Evolutionary conservation across 2,888 invertebrate genomes (phyloP), one percentile per base, ranked within the genome.

Genomic region (Iselma pallidipennis): DNA sequence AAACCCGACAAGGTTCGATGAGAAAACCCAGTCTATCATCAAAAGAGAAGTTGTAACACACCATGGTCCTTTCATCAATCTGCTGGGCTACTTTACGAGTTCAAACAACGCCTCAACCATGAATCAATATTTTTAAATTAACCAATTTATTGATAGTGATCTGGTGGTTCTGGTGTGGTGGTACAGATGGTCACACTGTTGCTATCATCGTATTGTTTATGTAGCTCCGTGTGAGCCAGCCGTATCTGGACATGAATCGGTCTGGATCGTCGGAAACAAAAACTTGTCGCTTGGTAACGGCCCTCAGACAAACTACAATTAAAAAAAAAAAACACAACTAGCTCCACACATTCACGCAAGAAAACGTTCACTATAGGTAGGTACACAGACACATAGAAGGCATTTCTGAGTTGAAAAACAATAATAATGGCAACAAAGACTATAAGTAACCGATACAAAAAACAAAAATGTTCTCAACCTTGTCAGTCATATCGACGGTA

Each of bases 121-220:
- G 78, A 78, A 78, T 78, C 78, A 78, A 78, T 78, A 76, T 77
- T 78, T 78, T 78, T 77, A 78, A 78, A 78, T 79, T 79, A 79
- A 78, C 78, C 78, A 79, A 78, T 79, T 78, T 78, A 76, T 74
- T 77, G 79, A 79, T 79, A 78, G 71, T 57, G 76, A 78, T 78
- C 77, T 74, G 70, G 67, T 63, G n/a, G n/a, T 42, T 33, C 21
- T 10, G 6, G 42, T 42, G 42, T 58, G 65, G 14, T 37, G 66
- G 62, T 64, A 64, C 68, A 71, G 73, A 71, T 73, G 69, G 68
- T 62, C 57, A 56, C 63, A 42, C 4, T 0, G 50, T 49, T 53
- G 63, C 68, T 67, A 69, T 73, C 72, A 73, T 72, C 74, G 68
- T 70, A 74, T 72, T 73, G 74, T 75, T 75, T 74, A 74, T 73